Evolutionary conservation across 1,140 invertebrate species (phyloP), one percentile per base, ranked within the genome.

Genomic region (Potamilus streckersoni): DNA sequence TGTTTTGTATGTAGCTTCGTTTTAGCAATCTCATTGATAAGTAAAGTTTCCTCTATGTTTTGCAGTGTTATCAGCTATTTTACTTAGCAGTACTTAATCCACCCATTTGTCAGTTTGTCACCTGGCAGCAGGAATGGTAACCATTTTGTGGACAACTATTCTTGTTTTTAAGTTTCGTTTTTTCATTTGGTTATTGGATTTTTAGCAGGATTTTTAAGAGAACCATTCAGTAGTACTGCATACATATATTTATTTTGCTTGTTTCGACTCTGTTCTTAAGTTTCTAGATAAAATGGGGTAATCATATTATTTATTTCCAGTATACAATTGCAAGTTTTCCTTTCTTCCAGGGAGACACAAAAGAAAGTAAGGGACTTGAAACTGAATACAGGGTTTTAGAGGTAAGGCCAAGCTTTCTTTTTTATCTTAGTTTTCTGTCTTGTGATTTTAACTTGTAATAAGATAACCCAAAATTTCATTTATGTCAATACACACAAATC

Each of bases 371-470:
- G 58, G 38, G 56, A 19, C 59, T 66, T 13, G 72, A 74, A 27
- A 16, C 31, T 19, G 72, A 74, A 31, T 67, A 56, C 55, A 66
- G 68, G 15, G 23, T 67, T 59, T 67, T 66, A 38, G 72, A 74
- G 11, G 72, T 74, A 49, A 72, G 61, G n/a, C 65, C 11, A 4
- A 20, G n/a, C 27, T 67, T n/a, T 67, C 65, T 67, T 1, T 67
- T 11, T 15, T 8, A 5, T 67, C n/a, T 67, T 67, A 0, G 8
- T 67, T 20, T 19, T 20, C n/a, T 19, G 15, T 13, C 38, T 31
- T 67, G n/a, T 67, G n/a, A 19, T 67, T 67, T 20, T 67, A 23
- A 23, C n/a, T 67, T 67, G 17, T 11, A 6, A 31, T 49, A 49
- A 49, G 38, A 49, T 49, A 49, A 49, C 38, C 38, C 6, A 49